Evolutionary conservation across 1,140 invertebrate genomes (phyloP).

Genomic region (Drosophila suzukii): DNA sequence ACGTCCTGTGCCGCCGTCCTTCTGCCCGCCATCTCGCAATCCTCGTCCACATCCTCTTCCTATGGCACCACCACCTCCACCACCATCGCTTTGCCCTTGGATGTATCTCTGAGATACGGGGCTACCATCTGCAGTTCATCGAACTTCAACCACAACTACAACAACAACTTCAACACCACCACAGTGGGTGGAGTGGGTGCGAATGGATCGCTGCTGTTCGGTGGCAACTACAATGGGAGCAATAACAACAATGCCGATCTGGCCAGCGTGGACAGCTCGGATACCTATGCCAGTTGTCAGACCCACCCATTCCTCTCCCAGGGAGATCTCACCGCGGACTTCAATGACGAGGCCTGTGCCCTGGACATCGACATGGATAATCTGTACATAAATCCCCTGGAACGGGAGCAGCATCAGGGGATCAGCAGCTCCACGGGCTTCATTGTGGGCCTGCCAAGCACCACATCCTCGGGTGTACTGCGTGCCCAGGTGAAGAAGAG

Average conservation of each 20-base stretch:
- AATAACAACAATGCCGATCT: constrained; percentile 87
- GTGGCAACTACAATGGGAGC: constrained; percentile 84
- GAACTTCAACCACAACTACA: constrained; percentile 84
- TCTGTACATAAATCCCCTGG: constrained; percentile 96
- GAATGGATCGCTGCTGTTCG: constrained; percentile 59
- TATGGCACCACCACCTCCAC: constrained; percentile 81
- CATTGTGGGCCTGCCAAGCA: constrained; percentile 73
- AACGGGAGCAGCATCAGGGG: constrained; percentile 85
- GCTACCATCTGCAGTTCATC: constrained; percentile 58
- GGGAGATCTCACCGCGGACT: constrained; percentile 91
- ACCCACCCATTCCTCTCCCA: constrained; percentile 96
- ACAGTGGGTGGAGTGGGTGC: constrained; percentile 53
- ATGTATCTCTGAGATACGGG: constrained; percentile 62
- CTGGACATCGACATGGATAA: constrained; percentile 88
- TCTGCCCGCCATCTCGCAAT: constrained; percentile 69
- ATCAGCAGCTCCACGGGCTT: constrained; percentile 77
- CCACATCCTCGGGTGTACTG: constrained; percentile 50
- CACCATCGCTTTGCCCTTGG: constrained; percentile 78
- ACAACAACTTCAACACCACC: constrained; percentile 85
- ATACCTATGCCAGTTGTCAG: constrained; percentile 97
- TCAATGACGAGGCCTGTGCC: constrained; percentile 85
- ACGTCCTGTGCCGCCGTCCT: constrained; percentile 19
- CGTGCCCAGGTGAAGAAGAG: constrained; percentile 89
- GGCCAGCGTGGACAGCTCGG: constrained; percentile 92
- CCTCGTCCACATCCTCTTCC: constrained; percentile 78